Conservation (phyloP, 1,140 invertebrate genomes). For the Lepidurus packardi region DNA sequence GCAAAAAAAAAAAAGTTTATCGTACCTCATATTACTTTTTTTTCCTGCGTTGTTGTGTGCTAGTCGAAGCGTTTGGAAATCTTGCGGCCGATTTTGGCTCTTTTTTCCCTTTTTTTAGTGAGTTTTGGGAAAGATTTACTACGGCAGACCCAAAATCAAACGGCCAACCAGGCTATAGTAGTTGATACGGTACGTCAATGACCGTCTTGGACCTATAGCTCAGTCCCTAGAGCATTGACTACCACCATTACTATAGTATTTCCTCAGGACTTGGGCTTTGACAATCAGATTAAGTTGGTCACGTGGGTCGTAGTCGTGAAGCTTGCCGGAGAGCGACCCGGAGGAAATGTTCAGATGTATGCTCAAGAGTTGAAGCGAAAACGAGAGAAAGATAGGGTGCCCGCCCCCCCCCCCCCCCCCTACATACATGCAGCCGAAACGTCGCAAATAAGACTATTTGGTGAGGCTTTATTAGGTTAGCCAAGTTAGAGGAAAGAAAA, state of each 20-base stretch:
- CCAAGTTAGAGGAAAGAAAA: neutral
- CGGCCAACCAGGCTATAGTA: slow-evolving; percentile 1
- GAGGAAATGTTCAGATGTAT: too few relatives aligned
- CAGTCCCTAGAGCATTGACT: slow-evolving; percentile 5
- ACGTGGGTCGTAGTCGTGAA: neutral
- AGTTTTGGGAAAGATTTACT: neutral
- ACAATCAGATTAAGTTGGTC: slow-evolving; percentile 19
- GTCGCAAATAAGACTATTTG: neutral
- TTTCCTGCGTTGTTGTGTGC: neutral
- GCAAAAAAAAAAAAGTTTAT: neutral
- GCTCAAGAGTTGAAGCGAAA: neutral
- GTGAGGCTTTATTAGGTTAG: neutral
- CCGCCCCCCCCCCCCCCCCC: too few relatives aligned
- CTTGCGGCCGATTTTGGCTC: neutral
- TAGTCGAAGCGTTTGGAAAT: neutral
- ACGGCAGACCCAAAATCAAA: neutral
- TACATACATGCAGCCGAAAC: neutral
- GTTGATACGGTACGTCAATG: slow-evolving; percentile 18
- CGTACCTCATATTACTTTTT: neutral
- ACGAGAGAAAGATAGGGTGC: neutral
- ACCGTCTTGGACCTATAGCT: slow-evolving; percentile 17
- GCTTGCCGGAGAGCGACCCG: neutral
- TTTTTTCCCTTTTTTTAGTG: neutral
- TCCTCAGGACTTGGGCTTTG: slow-evolving; percentile 14
- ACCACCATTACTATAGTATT: slow-evolving; percentile 22